Base-by-base conservation (phyloP, 2,113 vertebrate species). In the Gambusia holbrooki region DNA sequence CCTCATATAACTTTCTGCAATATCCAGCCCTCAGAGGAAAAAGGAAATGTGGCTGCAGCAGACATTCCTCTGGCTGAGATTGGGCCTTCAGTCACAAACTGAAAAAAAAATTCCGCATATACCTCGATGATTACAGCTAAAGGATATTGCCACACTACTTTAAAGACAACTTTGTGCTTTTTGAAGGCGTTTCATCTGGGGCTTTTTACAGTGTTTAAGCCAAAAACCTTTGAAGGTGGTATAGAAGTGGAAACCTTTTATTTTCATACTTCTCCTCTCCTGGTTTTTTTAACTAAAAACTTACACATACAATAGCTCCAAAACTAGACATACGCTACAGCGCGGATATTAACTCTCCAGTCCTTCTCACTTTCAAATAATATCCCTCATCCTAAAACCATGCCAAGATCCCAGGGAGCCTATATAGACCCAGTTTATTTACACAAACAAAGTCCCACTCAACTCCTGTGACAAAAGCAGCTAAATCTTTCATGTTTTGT, bases 401-500 rank as follows among this genome's bases (percentile, higher is more conserved):
- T 96, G 95, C 96, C 96, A 96, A 95, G 96, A 96, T 95, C 95
- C 93, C 94, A 93, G 96, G 95, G 96, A 95, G 96, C 95, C 96
- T 95, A 95, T 91, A 95, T 58, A 58, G 51, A 95, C 95, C 96
- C 96, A 96, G 96, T 98, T 97, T 99, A 98, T 99, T 99, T 99
- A 99, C 97, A 98, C 98, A 99, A 95, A 96, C 95, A 96, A 98
- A 98, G 97, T 98, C 95, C 96, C 95, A 96, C 97, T 98, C 96
- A 96, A 96, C 97, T 96, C 96, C 96, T 96, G 95, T 95, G 95
- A 99, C 97, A 98, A 99, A 99, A 97, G 97, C 96, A 96, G 96
- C 96, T 98, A 98, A 97, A 99, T 98, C 98, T 98, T 99, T 99
- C 98, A 99, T 98, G 97, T 99, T 98, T 99, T 99, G 97, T 99